Percentiles rank a stretch among this genome's conserved stretches.
Conservation (phyloP, 53 echinoderm and acorn worm genomes). For the Holothuria scabra region DNA sequence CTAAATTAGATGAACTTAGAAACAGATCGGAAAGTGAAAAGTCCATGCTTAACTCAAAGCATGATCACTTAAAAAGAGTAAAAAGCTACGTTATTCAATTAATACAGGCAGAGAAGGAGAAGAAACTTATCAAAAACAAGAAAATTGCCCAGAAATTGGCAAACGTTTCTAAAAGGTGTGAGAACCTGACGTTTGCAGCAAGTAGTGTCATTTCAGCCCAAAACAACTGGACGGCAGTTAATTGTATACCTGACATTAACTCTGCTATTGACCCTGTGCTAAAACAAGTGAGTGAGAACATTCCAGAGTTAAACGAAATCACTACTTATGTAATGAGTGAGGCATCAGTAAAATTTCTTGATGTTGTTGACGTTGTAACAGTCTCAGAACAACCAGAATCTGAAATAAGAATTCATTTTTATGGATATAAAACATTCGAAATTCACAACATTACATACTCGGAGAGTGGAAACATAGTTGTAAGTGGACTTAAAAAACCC, state of each 20-base stretch:
- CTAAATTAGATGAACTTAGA: background rate
- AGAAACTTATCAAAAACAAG: background rate
- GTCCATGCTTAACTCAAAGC: background rate
- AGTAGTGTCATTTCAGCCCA: background rate
- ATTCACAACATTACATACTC: background rate
- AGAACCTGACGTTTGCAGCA: conserved; percentile 1
- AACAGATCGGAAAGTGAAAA: background rate
- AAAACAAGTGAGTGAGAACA: background rate
- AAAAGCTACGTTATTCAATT: background rate
- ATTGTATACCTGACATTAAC: background rate
- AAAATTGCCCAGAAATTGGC: background rate
- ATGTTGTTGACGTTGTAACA: too few species aligned
- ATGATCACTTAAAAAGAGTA: background rate
- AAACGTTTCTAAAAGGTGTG: background rate
- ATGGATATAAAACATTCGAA: background rate
- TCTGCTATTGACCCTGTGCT: background rate
- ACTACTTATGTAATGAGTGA: too few species aligned
- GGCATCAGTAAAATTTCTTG: too few species aligned
- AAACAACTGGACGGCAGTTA: conserved; percentile 3
- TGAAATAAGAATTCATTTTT: background rate
- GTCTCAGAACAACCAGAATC: background rate
- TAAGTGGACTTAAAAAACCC: too few species aligned
- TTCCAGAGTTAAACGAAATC: background rate
- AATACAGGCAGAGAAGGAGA: background rate
- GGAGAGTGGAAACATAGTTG: too few species aligned